Evolutionary conservation across 2,888 invertebrate species (phyloP), one percentile per base, ranked within the genome.

Genomic region (Melanostoma mellinum): DNA sequence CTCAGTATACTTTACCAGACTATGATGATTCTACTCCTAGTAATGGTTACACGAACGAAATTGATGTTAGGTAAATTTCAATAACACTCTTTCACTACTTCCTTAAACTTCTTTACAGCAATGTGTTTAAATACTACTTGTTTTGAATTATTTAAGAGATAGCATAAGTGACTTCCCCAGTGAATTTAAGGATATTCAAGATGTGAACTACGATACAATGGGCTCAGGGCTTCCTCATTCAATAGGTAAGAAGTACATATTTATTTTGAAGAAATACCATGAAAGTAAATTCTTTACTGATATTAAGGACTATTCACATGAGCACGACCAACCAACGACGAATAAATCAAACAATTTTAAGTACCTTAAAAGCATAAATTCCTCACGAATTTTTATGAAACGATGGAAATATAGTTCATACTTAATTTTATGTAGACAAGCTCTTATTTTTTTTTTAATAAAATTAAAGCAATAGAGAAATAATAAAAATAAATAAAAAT

Each of bases 1-100:
- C 98, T 9, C 96, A 96, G 85, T 97, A 97, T 89, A 94, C 96
- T 0, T 92, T 96, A 40, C 96, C 96, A 0, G 96, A 97, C 89
- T 97, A 96, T 87, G 96, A 96, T 87, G 96, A 96, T 86, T 94
- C 94, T 68, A 94, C 94, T 87, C 94, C 95, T 42, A 96, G 96
- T 50, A 94, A 95, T 86, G 96, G 95, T 20, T 96, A 96, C 88
- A 95, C 95, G 40, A 96, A 95, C 88, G 97, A 96, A 88, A 93
- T 96, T 89, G 96, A 97, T 88, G 95, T 96, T 92, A 95, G 96
- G 96, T 96, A 87, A 88, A 86, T 10, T 36, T 2, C 6, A 53
- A 35, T 32, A 46, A 20, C 48, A 4, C 10, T 3, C 4, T 65
- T 32, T 8, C 4, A 20, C 20, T 20, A 20, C 20, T 20, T 20